Percentiles rank a stretch among this genome's conserved stretches.
Conservation (phyloP, 2,888 invertebrate species). For the Cryptocephalus primarius region DNA sequence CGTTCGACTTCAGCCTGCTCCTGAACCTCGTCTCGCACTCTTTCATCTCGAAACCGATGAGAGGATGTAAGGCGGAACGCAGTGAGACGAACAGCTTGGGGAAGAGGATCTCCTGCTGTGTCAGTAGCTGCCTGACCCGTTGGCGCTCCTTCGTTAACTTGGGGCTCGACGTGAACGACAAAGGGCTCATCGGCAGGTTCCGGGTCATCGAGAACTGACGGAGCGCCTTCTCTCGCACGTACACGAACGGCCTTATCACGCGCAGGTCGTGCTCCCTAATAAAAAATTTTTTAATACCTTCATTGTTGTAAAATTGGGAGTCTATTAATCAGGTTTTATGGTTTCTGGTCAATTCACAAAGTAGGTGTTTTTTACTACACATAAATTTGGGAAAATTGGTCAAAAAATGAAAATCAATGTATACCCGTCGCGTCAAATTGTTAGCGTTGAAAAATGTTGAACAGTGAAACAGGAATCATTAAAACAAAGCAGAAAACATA, state of each 20-base stretch:
- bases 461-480: too few relatives aligned
- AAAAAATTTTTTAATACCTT: slow-evolving; percentile 11
- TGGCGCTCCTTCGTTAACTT: slow-evolving; percentile 37
- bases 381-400: too few relatives aligned
- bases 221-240: slow-evolving; percentile 68
- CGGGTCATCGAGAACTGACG: slow-evolving; percentile 63
- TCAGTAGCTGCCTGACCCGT: slow-evolving; percentile 55
- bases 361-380: too few relatives aligned
- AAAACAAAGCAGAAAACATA: too few relatives aligned
- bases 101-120: slow-evolving; percentile 63
- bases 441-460: too few relatives aligned
- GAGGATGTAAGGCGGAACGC: slow-evolving; percentile 63
- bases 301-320: neutral
- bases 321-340: too few relatives aligned
- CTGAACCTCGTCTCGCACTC: slow-evolving; percentile 44
- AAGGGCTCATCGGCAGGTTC: slow-evolving; percentile 54
- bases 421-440: too few relatives aligned
- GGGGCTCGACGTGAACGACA: slow-evolving; percentile 19
- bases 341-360: too few relatives aligned
- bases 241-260: slow-evolving; percentile 78
- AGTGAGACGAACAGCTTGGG: slow-evolving; percentile 67
- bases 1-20: slow-evolving; percentile 49
- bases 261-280: slow-evolving; percentile 67
- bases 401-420: too few relatives aligned
- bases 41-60: slow-evolving; percentile 37